phyloP scores from a whole-genome alignment of 2,888 invertebrate species.

The Pyrochroa serraticornis region DNA sequence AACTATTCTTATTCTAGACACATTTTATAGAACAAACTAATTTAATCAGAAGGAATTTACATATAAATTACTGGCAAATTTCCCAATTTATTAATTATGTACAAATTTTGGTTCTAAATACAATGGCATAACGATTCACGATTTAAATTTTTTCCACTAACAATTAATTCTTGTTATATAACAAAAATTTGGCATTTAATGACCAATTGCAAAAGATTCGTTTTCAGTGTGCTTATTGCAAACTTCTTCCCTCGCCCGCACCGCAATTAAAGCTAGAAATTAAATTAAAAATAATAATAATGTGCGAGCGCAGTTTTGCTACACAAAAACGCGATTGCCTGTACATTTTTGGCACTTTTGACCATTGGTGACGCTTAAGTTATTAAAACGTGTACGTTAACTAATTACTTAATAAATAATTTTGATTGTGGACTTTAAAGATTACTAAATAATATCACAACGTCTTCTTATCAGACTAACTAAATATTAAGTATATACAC shows the following conservation, averaged over 20 bases:
- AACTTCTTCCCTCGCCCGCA: slow-evolving; percentile 58
- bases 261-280: slow-evolving; percentile 36
- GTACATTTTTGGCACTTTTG: slow-evolving; percentile 14
- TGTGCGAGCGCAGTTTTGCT: slow-evolving; percentile 26
- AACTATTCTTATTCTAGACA: slow-evolving; percentile 8
- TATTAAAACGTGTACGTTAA: not conserved
- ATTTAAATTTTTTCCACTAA: not conserved
- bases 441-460: slow-evolving; percentile 29
- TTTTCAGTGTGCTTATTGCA: slow-evolving; percentile 58
- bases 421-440: not conserved
- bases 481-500: slow-evolving; percentile 9
- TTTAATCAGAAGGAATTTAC: not conserved
- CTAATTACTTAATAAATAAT: not conserved
- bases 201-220: slow-evolving; percentile 20
- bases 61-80: slow-evolving; percentile 16
- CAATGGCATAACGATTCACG: not conserved
- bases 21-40: not conserved
- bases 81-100: slow-evolving; percentile 11
- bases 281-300: slow-evolving; percentile 16
- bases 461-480: slow-evolving; percentile 7
- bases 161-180: too few species aligned
- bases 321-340: too few species aligned
- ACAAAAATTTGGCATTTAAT: slow-evolving; percentile 12
- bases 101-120: not conserved
- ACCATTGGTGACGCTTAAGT: slow-evolving; percentile 7